These are phyloP conservation scores for Corythornis madagascariensis DNA, from an alignment of 2,113 vertebrate species.

Conservation along the genomic window DNA sequence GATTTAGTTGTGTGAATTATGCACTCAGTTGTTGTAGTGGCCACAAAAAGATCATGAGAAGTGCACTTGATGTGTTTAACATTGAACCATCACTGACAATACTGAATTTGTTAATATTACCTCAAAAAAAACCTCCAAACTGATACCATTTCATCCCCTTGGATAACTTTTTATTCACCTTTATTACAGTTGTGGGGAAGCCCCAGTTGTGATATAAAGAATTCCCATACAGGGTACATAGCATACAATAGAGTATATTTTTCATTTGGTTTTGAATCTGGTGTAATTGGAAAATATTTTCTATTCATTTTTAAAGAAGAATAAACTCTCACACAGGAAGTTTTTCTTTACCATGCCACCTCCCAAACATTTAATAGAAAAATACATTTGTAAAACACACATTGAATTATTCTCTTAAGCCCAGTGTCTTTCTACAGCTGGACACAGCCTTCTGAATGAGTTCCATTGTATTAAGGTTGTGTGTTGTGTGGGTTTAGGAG, in stretches of 20 bases:
- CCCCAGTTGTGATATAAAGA: accelerated
- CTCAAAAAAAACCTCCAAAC: background rate
- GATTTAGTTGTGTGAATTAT: background rate
- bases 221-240: background rate
- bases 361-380: background rate
- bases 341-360: background rate
- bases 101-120: background rate
- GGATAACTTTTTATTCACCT: background rate
- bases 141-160: background rate
- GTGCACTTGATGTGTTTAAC: background rate
- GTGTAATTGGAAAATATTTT: background rate
- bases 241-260: background rate
- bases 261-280: background rate
- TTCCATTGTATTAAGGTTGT: background rate
- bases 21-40: background rate
- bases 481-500: background rate
- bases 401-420: background rate
- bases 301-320: background rate
- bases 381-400: background rate
- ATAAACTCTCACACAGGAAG: background rate
- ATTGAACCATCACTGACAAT: background rate
- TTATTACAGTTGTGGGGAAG: background rate
- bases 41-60: background rate
- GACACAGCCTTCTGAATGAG: background rate
- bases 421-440: background rate